A percentile compares a stretch with the other conserved stretches of the same genome.
phyloP scores from a whole-genome alignment of 2,888 invertebrate genomes.

The Perizoma flavofasciatum region DNA sequence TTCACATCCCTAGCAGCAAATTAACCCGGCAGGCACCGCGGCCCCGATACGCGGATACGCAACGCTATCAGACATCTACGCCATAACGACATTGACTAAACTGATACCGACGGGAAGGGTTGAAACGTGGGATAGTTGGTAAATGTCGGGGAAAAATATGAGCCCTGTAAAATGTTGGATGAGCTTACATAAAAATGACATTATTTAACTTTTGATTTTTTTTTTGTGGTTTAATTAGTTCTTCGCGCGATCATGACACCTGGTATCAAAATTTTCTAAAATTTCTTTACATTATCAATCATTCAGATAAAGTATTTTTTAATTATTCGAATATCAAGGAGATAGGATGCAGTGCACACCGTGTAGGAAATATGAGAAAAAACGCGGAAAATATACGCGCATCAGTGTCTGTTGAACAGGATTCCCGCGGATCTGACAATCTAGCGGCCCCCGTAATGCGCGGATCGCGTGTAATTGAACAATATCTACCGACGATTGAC shows the following conservation, averaged over 20 bases:
- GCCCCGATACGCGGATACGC: constrained; percentile 39
- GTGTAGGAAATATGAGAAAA: not conserved
- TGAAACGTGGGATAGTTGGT: constrained; percentile 31
- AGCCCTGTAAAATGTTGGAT: constrained; percentile 4
- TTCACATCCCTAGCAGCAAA: constrained; percentile 57
- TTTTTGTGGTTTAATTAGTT: too few species aligned
- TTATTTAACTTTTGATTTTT: too few species aligned
- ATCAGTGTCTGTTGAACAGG: constrained; percentile 42
- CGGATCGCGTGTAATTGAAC: constrained; percentile 79
- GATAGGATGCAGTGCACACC: too few species aligned
- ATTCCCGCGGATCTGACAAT: constrained; percentile 9
- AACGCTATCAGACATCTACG: constrained; percentile 63
- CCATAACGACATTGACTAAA: constrained; percentile 69
- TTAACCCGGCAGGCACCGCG: constrained; percentile 59
- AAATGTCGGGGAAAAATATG: constrained; percentile 24
- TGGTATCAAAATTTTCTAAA: too few species aligned
- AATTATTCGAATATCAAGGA: too few species aligned
- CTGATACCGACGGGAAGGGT: constrained; percentile 52
- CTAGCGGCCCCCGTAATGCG: constrained; percentile 59
- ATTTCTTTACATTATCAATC: too few species aligned
- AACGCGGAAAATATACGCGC: constrained; percentile 12
- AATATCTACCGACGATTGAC: constrained; percentile 79
- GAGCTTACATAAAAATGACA: too few species aligned
- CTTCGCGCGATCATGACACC: too few species aligned
- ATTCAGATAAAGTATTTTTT: too few species aligned